These are phyloP conservation scores for Nineta flava DNA, from an alignment of 2,888 invertebrate genomes.

Conservation along the genomic window DNA sequence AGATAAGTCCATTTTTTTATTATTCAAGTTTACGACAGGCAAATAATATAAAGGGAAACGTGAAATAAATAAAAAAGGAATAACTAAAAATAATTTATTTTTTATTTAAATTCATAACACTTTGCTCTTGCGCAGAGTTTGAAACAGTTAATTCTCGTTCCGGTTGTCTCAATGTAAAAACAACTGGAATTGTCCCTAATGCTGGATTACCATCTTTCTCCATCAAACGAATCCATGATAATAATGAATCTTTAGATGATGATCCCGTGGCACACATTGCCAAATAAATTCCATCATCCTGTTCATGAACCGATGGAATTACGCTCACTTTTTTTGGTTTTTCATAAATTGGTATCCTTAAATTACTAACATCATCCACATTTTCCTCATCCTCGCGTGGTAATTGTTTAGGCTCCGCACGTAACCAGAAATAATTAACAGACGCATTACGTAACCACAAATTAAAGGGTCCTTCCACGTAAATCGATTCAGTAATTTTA, in stretches of 20 bases:
- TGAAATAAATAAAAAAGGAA: not conserved
- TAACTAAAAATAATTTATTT: no score
- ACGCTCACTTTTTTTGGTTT: conserved; percentile 26
- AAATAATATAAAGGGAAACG: no score
- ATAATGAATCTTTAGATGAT: conserved; percentile 73
- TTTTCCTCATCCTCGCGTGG: conserved; percentile 33
- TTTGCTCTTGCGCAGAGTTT: not conserved
- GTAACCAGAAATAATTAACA: conserved; percentile 70
- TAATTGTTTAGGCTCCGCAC: conserved; percentile 44
- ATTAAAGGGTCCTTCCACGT: conserved; percentile 70
- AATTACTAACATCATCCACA: conserved; percentile 62
- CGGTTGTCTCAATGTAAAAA: conserved; percentile 64
- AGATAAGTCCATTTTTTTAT: not conserved
- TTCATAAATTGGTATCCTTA: conserved; percentile 39
- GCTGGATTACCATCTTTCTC: conserved; percentile 59
- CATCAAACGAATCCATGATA: conserved; percentile 80
- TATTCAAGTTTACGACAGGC: not conserved
- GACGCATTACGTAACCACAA: conserved; percentile 61
- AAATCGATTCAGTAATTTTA: conserved; percentile 42
- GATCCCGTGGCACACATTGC: conserved; percentile 84
- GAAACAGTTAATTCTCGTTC: conserved; percentile 26
- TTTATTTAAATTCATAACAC: no score
- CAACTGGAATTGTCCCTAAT: conserved; percentile 59
- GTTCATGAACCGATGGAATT: conserved; percentile 68
- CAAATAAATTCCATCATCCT: conserved; percentile 79